These are phyloP conservation scores for Enteromius fasciolatus DNA, from an alignment of 2,797 vertebrate species.

Conservation along the genomic window DNA sequence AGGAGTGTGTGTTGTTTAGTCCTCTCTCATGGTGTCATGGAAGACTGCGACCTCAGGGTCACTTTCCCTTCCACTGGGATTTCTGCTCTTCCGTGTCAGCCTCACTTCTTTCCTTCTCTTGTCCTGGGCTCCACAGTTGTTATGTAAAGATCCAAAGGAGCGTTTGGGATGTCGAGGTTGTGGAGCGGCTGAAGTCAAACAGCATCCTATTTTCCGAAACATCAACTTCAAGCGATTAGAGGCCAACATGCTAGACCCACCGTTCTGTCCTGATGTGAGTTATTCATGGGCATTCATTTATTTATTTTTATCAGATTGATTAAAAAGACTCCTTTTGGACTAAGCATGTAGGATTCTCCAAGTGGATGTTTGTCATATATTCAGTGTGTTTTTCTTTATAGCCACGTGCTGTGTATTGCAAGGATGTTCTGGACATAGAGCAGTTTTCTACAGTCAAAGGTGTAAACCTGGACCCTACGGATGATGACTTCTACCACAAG, in stretches of 20 bases:
- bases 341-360: constrained; percentile 1
- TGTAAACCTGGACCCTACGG: constrained; percentile 97
- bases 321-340: background rate
- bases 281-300: background rate
- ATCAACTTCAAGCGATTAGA: constrained; percentile 94
- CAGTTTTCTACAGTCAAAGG: constrained; percentile 99
- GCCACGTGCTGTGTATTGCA: constrained; percentile 97
- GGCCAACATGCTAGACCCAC: constrained; percentile 90
- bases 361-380: background rate
- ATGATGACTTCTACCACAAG: constrained; percentile 97
- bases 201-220: constrained; percentile 88
- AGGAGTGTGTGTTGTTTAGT: constrained; percentile 21
- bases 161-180: constrained; percentile 86
- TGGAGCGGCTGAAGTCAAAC: constrained; percentile 81
- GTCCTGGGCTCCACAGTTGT: constrained; percentile 76
- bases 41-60: constrained; percentile 40
- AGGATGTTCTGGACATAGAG: constrained; percentile 97
- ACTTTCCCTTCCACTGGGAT: constrained; percentile 38
- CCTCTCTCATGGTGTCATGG: constrained; percentile 26
- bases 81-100: constrained; percentile 13
- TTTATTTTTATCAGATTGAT: constrained; percentile 4
- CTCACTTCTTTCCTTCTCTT: constrained; percentile 9
- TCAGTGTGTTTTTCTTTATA: constrained; percentile 56
- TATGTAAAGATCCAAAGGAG: constrained; percentile 91
- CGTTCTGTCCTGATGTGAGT: constrained; percentile 92